Base-by-base conservation (phyloP, 1,140 invertebrate genomes). In the Atta cephalotes region DNA sequence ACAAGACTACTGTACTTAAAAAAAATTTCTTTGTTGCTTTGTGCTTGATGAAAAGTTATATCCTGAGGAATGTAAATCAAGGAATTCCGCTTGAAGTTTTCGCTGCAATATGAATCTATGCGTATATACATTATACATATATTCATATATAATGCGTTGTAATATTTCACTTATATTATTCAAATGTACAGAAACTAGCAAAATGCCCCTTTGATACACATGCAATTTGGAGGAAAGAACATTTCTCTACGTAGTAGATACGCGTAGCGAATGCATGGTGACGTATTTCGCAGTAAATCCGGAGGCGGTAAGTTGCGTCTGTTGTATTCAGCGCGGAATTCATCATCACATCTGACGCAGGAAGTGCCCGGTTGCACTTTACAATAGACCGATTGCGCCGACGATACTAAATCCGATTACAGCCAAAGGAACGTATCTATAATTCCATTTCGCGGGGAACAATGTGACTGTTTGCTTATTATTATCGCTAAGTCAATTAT, bases 121-220 rank as follows among this genome's bases (percentile, higher is more conserved):
- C 3, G 45, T 70, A 14, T 18, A 21, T 45, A 45, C 1, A 45
- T 45, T 35, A 35, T 35, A 35, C 2, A 10, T 21, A 60, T 25
- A 12, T 60, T 3, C 14, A 28, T 2, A 25, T 18, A n/a, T 35
- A 35, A 35, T 66, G 21, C 9, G 7, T 10, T 14, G 1, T 28
- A 39, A 80, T 56, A 25, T 16, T 9, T 28, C 16, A 28, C 14
- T 45, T 71, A 14, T n/a, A 25, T 1, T 25, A 16, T 70, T 70
- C 12, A 70, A 70, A 25, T 21, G 7, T 70, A n/a, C 2, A 25
- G 18, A 53, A 35, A 39, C 49, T 56, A 31, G 25, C 31, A 14
- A 81, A 81, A 71, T 60, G 16, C 35, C 12, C 31, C 16, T 81
- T 81, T 81, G 51, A 81, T 39, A 14, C 21, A 3, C 18, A 56